Evolutionary conservation across 2,888 invertebrate genomes (phyloP), one percentile per base, ranked within the genome.

Genomic region (Epistrophe eligans): DNA sequence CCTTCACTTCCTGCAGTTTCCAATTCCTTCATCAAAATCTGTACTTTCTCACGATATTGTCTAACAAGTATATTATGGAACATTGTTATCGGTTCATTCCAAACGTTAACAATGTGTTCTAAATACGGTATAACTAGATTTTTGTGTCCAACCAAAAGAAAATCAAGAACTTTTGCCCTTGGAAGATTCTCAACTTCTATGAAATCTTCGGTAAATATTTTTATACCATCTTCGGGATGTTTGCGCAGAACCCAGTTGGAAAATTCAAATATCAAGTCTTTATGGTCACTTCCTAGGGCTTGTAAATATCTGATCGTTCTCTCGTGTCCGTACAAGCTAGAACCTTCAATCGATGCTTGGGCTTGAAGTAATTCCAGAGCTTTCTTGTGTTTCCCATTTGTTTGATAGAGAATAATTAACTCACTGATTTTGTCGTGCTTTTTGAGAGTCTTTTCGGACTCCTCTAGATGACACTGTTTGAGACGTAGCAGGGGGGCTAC

Each of bases 331-430:
- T 95, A 95, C 0, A 98, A 93, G 88, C 95, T 95, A 4, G 97
- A 97, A 90, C 91, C 92, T 45, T 91, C 90, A 17, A 91, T 90
- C 91, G 94, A 94, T 9, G 97, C 94, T 91, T 97, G 97, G 62
- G 96, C 96, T 90, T 96, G 95, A 40, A 99, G 94, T 77, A 99
- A 93, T 90, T 98, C 97, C 24, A 99, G 94, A 11, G 99, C 99
- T 93, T 97, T 96, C 85, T 96, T 95, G 91, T 99, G 99, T 89
- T 98, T 96, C 0, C 97, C 97, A 93, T 98, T 99, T 0, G 97
- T 97, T 93, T 99, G 97, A 92, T 99, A 99, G 43, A 99, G 94
- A 90, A 99, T 98, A 89, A 99, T 98, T 0, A 99, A 94, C 92
- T 99, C 99, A 88, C 96, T 97, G 91, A 96, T 96, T 92, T 99